Evolutionary conservation across 2,113 vertebrate genomes (phyloP), one percentile per base, ranked within the genome.

Genomic region (Hyla sarda): DNA sequence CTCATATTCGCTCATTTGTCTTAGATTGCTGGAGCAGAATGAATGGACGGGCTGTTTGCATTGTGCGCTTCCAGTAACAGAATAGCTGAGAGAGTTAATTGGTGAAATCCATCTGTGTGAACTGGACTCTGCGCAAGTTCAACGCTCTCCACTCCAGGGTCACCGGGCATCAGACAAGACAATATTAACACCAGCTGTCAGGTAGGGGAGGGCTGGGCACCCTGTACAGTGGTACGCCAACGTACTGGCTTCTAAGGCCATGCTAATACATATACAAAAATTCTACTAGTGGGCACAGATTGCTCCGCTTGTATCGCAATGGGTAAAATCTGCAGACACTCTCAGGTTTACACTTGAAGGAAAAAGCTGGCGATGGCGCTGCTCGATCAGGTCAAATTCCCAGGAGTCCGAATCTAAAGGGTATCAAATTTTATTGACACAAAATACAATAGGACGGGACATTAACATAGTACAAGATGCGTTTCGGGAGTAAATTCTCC

Each of bases 11-110:
- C 56, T n/a, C 65, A 25, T 47, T 81, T 60, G 54, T 80, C 30
- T 77, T 52, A 60, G 56, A 58, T 45, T 81, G 78, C 78, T 47
- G 58, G 23, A 81, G 56, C 52, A 28, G 16, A 62, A 81, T 81
- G 78, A 81, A 81, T 47, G 21, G 37, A 10, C 54, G 41, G 54
- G 10, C 54, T 80, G 54, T 62, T 45, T 80, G 52, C n/a, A 81
- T 81, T 81, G 32, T 81, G 54, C n/a, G 1, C 30, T 62, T 47
- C 78, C 37, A 81, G 37, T 62, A 81, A 45, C 58, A 47, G 34
- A 81, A 62, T 41, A 60, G 23, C 32, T 45, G 78, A 80, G 13
- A 81, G 17, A 80, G 77, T 45, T 37, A 62, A 81, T 47, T 45
- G 58, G 37, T 65, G 58, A 81, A 81, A 81, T 65, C 58, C 78